phyloP scores from a whole-genome alignment of 2,888 invertebrate genomes.

The Noctua fimbriata region DNA sequence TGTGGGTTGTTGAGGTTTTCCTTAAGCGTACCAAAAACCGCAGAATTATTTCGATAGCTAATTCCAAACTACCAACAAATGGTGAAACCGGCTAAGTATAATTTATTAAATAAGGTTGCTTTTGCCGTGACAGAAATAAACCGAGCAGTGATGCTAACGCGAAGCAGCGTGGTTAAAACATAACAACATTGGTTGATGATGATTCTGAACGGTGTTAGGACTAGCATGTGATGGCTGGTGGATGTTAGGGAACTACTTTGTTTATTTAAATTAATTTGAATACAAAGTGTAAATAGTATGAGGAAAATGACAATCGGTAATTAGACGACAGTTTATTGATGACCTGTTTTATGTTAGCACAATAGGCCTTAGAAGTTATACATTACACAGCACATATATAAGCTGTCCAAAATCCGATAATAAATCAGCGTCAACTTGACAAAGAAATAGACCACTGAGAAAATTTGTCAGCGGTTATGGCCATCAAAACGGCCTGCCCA shows the following conservation, averaged over 20 bases:
- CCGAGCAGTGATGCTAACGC: constrained; percentile 67
- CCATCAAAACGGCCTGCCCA: neutral
- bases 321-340: neutral
- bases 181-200: constrained; percentile 54
- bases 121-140: constrained; percentile 62
- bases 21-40: neutral
- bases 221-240: constrained; percentile 34
- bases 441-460: neutral
- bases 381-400: neutral
- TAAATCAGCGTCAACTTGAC: too few relatives aligned
- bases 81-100: constrained; percentile 26
- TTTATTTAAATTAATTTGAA: neutral
- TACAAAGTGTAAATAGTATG: neutral
- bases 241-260: neutral
- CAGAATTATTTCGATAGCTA: neutral
- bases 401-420: too few relatives aligned
- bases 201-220: constrained; percentile 46
- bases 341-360: constrained; percentile 13
- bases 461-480: neutral
- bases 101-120: constrained; percentile 16
- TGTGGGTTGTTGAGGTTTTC: neutral
- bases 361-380: neutral
- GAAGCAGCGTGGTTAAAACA: constrained; percentile 68
- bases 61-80: constrained; percentile 22
- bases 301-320: neutral